phyloP scores from a whole-genome alignment of 2,797 vertebrate genomes.

The Ctenosaura bakeri region DNA sequence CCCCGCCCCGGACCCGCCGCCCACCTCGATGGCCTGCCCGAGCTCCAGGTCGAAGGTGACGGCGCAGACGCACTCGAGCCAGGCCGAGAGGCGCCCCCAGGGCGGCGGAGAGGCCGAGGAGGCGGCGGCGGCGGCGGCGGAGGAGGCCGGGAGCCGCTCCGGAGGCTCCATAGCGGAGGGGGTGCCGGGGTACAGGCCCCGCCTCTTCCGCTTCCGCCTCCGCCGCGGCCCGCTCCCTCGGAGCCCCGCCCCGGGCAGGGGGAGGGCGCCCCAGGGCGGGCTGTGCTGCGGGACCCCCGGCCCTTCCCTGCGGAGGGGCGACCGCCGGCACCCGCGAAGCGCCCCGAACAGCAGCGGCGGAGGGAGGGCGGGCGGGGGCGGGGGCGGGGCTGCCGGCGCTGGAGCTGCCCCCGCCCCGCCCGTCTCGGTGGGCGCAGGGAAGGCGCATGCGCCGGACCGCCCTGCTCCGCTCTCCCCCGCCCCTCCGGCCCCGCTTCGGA shows the following conservation, averaged over 20 bases:
- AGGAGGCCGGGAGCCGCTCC: constrained; percentile 88
- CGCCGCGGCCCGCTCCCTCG: not conserved
- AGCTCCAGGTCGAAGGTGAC: constrained; percentile 97
- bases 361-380: too few relatives aligned
- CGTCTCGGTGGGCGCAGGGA: too few relatives aligned
- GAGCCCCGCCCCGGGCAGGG: not conserved
- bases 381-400: too few relatives aligned
- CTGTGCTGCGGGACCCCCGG: too few relatives aligned
- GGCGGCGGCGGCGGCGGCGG: not conserved
- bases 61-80: constrained; percentile 93
- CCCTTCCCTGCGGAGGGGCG: too few relatives aligned
- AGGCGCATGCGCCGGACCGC: not conserved
- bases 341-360: too few relatives aligned
- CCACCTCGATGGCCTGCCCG: constrained; percentile 94
- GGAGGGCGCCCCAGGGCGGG: too few relatives aligned
- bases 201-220: not conserved
- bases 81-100: constrained; percentile 90
- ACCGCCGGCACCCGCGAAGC: too few relatives aligned
- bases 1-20: not conserved
- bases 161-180: not conserved
- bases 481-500: not conserved
- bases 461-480: not conserved
- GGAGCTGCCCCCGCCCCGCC: not conserved
- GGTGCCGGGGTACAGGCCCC: too few relatives aligned
- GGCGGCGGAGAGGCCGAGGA: constrained; percentile 52